Conservation (phyloP, 2,888 invertebrate genomes). For the Maniola hyperantus region DNA sequence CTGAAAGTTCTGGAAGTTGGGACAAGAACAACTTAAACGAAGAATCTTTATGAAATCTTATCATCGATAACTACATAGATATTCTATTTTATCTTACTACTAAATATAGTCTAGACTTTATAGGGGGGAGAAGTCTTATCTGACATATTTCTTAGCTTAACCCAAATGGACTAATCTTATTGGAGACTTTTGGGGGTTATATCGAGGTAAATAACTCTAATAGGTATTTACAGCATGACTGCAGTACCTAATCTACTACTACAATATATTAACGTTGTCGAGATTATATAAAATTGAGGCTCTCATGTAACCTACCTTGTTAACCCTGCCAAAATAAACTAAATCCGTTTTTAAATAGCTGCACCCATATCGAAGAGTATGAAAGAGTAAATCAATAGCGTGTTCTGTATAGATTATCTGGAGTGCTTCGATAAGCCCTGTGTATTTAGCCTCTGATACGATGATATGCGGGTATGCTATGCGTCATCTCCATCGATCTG, state of each 20-base stretch:
- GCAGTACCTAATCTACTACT: too few species aligned
- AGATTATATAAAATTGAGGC: not conserved
- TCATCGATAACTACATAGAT: too few species aligned
- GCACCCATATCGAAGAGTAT: not conserved
- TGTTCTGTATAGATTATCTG: slow-evolving; percentile 36
- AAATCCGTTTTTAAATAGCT: slow-evolving; percentile 10
- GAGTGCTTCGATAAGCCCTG: slow-evolving; percentile 50
- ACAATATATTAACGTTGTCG: too few species aligned
- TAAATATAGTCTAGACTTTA: not conserved
- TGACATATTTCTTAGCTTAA: not conserved
- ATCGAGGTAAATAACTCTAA: not conserved
- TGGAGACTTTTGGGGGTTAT: not conserved
- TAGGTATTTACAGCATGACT: too few species aligned
- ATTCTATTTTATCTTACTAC: too few species aligned
- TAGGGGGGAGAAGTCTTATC: not conserved
- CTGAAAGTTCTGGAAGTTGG: not conserved
- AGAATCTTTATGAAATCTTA: not conserved
- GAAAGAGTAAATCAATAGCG: slow-evolving; percentile 30
- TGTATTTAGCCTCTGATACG: slow-evolving; percentile 52
- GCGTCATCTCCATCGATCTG: slow-evolving; percentile 60
- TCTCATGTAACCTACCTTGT: not conserved
- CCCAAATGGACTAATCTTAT: not conserved
- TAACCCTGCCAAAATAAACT: not conserved
- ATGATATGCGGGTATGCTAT: slow-evolving; percentile 54
- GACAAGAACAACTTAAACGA: not conserved